A percentile compares a stretch with the other conserved stretches of the same genome.
Conservation (phyloP, 2,797 vertebrate species). For the Leontocebus nigricollis region DNA sequence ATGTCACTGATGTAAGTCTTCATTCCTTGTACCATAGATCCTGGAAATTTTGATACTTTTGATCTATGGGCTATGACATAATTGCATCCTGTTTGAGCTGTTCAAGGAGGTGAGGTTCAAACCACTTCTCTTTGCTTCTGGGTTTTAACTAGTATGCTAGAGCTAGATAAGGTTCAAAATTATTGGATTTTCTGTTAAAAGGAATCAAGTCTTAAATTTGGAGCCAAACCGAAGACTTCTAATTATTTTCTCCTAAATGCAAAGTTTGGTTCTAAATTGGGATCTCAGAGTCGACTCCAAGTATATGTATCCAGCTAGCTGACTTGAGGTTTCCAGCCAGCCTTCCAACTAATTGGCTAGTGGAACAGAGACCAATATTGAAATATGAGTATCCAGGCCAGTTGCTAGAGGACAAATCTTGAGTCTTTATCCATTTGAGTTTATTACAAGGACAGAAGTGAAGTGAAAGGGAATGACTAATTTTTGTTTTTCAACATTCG, state of each 20-base stretch:
- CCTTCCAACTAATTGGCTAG: background rate
- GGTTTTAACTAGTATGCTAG: background rate
- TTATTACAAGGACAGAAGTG: background rate
- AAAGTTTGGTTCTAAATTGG: slow-evolving; percentile 9
- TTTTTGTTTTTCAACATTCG: background rate
- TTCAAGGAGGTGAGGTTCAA: background rate
- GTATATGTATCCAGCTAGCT: background rate
- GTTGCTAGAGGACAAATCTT: background rate
- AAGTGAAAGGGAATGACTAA: background rate
- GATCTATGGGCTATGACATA: background rate
- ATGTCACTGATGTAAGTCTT: background rate
- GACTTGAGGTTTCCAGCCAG: background rate
- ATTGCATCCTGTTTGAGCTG: background rate
- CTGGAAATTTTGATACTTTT: background rate
- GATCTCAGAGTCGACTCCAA: background rate
- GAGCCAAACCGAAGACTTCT: background rate
- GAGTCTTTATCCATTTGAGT: background rate
- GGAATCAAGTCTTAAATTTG: slow-evolving; percentile 11
- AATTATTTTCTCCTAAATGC: background rate
- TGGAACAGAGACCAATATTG: background rate
- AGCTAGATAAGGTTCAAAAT: background rate
- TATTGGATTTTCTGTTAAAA: background rate
- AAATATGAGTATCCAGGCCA: background rate
- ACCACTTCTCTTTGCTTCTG: background rate
- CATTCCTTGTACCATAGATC: background rate